Conservation (phyloP, 2,113 vertebrate genomes). For the Eonycteris spelaea region DNA sequence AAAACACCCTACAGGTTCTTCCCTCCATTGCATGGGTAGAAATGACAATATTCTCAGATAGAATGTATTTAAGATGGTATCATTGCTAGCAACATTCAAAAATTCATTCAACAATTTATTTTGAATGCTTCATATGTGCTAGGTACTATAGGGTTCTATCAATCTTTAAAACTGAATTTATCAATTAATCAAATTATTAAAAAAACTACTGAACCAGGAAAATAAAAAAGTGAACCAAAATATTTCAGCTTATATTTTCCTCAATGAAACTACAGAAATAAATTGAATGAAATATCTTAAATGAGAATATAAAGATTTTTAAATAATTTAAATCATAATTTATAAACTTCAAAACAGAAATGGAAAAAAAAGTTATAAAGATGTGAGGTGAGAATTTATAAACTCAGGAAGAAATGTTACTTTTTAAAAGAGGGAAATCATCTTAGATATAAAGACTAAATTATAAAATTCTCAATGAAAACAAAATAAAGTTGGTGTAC, state of each 20-base stretch:
- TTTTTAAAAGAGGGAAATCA: neutral
- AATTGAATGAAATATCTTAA: neutral
- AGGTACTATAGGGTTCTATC: neutral
- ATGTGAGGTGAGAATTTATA: neutral
- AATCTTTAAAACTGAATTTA: neutral
- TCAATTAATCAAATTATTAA: neutral
- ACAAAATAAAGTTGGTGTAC: neutral
- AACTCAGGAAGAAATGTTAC: neutral
- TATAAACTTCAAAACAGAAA: neutral
- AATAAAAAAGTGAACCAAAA: neutral
- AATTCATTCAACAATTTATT: neutral
- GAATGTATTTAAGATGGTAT: neutral
- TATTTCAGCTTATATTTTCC: neutral
- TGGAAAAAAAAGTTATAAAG: neutral
- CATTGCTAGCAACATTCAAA: neutral
- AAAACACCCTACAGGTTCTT: neutral
- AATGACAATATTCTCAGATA: neutral
- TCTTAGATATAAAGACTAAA: neutral
- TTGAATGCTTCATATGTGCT: neutral
- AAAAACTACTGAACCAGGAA: neutral
- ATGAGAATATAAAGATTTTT: neutral
- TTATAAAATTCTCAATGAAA: neutral
- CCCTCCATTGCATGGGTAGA: neutral
- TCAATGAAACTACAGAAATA: neutral
- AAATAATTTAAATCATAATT: neutral